Percentiles rank a stretch among this genome's conserved stretches.
Conservation (phyloP, 2,113 vertebrate species). For the Psittacara wagleri region DNA sequence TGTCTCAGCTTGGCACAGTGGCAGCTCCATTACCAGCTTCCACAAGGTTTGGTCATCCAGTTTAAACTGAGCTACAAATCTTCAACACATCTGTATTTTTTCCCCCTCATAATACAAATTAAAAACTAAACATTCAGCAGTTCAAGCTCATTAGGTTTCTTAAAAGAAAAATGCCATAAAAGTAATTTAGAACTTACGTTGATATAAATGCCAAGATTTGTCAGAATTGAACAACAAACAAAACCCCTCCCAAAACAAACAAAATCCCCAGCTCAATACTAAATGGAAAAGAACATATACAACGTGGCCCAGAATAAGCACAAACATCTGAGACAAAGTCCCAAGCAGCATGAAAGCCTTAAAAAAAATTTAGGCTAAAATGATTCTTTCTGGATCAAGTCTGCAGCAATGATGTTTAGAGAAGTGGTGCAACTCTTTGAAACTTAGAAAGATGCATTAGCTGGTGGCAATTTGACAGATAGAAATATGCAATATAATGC, state of each 20-base stretch:
- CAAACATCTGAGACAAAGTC: not conserved
- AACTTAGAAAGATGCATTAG: not conserved
- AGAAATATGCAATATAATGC: conserved; percentile 11
- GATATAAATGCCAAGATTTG: not conserved
- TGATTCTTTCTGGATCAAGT: not conserved
- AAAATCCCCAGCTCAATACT: not conserved
- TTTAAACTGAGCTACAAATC: not conserved
- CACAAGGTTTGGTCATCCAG: not conserved
- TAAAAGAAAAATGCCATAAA: not conserved
- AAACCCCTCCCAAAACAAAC: not conserved
- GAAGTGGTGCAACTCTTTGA: not conserved
- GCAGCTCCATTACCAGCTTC: not conserved
- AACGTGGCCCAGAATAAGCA: not conserved
- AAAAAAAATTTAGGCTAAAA: not conserved
- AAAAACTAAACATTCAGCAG: not conserved
- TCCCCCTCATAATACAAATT: not conserved
- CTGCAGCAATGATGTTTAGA: not conserved
- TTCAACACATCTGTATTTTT: not conserved
- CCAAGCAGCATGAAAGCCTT: not conserved
- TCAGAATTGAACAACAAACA: not conserved
- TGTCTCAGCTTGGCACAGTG: not conserved
- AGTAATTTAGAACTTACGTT: not conserved
- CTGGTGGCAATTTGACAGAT: not conserved
- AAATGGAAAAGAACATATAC: not conserved
- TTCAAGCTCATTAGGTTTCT: not conserved